A percentile compares a stretch with the other conserved stretches of the same genome.
Conservation (phyloP, 2,113 vertebrate species). For the Spea bombifrons region DNA sequence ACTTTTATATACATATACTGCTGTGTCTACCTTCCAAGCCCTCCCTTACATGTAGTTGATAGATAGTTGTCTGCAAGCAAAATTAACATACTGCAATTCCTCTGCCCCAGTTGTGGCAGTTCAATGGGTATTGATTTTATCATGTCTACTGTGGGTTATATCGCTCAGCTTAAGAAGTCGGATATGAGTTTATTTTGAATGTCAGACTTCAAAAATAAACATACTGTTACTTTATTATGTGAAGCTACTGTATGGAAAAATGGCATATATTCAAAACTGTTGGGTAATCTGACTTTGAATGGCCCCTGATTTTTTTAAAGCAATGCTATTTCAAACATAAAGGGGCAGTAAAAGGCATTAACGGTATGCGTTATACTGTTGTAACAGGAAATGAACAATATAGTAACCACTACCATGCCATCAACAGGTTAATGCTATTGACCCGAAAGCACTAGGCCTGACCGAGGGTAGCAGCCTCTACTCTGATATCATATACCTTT, state of each 20-base stretch:
- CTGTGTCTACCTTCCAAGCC: background rate
- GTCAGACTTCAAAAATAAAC: background rate
- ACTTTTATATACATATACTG: background rate
- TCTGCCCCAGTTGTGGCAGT: constrained; percentile 32
- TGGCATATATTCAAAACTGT: too few relatives aligned
- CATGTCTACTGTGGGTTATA: constrained; percentile 38
- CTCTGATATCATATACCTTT: too few relatives aligned
- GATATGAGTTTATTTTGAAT: constrained; percentile 23
- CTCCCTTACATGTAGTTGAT: constrained; percentile 2
- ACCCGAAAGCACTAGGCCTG: too few relatives aligned
- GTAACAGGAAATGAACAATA: too few relatives aligned
- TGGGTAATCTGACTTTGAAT: too few relatives aligned
- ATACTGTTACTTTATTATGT: constrained; percentile 4
- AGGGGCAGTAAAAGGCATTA: too few relatives aligned
- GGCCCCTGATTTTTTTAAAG: too few relatives aligned
- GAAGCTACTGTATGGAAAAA: background rate
- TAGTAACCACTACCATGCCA: too few relatives aligned
- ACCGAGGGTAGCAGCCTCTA: too few relatives aligned
- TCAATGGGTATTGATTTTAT: constrained; percentile 44
- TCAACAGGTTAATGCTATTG: too few relatives aligned
- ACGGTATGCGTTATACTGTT: too few relatives aligned
- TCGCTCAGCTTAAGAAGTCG: constrained; percentile 25
- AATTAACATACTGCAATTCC: constrained; percentile 20
- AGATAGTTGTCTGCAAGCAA: constrained; percentile 17
- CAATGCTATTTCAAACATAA: too few relatives aligned